Percentiles rank a stretch among this genome's conserved stretches.
Conservation (phyloP, 2,797 vertebrate species). For the Pelochelys cantorii region DNA sequence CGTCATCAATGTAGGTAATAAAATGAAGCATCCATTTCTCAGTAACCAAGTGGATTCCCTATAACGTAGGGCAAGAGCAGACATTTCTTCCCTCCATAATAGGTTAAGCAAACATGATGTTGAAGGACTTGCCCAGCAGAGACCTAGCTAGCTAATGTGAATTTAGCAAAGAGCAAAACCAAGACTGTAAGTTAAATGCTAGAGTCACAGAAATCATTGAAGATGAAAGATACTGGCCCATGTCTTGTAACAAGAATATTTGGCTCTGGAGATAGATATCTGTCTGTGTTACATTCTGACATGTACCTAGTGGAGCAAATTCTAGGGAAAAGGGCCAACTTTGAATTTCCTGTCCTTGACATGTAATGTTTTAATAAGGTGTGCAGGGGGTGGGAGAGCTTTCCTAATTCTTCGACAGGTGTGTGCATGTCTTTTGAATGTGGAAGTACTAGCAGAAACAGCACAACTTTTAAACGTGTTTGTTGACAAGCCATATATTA, state of each 20-base stretch:
- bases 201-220: background rate
- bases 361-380: background rate
- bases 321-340: background rate
- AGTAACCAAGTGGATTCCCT: accelerated
- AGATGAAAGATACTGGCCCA: background rate
- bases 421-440: background rate
- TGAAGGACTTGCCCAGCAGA: background rate
- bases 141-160: accelerated
- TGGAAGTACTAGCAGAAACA: background rate
- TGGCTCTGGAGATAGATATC: conserved; percentile 27
- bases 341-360: background rate
- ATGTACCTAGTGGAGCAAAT: background rate
- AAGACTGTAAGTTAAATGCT: background rate
- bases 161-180: background rate
- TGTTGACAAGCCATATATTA: background rate
- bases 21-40: accelerated
- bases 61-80: background rate
- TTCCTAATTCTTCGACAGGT: background rate
- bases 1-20: background rate
- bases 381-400: background rate
- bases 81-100: background rate
- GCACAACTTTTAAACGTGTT: background rate
- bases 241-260: background rate
- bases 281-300: background rate
- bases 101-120: background rate